Base-by-base conservation (phyloP, 2,797 vertebrate genomes). In the Dallia pectoralis region DNA sequence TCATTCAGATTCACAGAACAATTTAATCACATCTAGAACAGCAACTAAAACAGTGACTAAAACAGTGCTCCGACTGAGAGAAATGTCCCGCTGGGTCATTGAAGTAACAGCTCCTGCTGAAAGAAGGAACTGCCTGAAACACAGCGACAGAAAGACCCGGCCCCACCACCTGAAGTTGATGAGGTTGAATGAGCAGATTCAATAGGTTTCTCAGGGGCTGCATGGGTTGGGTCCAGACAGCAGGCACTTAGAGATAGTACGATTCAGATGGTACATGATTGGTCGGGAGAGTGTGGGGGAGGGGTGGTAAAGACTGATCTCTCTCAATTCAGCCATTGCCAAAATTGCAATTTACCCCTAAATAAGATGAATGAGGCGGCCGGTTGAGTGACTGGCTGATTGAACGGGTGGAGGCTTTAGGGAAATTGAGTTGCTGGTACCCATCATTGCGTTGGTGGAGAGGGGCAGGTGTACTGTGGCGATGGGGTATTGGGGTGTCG, bases 291-390 rank as follows among this genome's bases (percentile, higher is more conserved):
- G 19, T 25, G 65, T 59, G 73, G 51, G 53, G 81, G n/a, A n/a
- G n/a, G n/a, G n/a, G n/a, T n/a, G 75, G 77, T 77, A 65, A 69
- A 77, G 63, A 80, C 85, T 87, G 88, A 91, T 91, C 87, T 85
- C 87, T 91, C 88, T 87, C 90, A 91, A 92, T 92, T 91, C 86
- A 85, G 74, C 77, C 80, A 70, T 92, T 89, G 88, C 89, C 92
- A 89, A 90, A 89, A 87, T 87, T 87, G 77, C 87, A 84, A 89
- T 90, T 89, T 87, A 83, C 84, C 76, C 68, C 78, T 92, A 93
- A 94, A 90, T 91, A 88, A 92, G 93, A 94, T 91, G 91, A 92
- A 93, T 92, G 92, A 87, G 87, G 78, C 78, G 22, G 40, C 78
- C 80, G 88, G 84, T 87, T 88, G 87, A 92, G 85, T 87, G 88